A percentile compares a stretch with the other conserved stretches of the same genome.
These are phyloP conservation scores for Stegostoma tigrinum DNA, from an alignment of 2,113 vertebrate species.

Conservation along the genomic window DNA sequence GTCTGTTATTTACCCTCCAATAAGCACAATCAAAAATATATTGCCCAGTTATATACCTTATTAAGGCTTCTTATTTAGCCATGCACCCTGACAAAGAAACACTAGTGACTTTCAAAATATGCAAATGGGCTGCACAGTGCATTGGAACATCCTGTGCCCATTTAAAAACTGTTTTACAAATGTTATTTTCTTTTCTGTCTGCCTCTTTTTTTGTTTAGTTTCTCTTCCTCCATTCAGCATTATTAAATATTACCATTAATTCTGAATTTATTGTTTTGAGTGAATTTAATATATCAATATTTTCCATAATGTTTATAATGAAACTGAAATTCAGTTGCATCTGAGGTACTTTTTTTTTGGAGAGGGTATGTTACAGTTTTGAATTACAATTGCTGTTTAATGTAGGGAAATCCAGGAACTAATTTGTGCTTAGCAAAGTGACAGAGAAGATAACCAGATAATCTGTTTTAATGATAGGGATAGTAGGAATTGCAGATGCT, in stretches of 20 bases:
- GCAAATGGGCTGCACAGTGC: not conserved
- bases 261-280: not conserved
- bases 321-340: not conserved
- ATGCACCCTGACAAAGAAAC: not conserved
- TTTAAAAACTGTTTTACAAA: too few relatives aligned
- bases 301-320: not conserved
- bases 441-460: too few relatives aligned
- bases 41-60: not conserved
- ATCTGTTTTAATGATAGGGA: not conserved
- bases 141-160: not conserved
- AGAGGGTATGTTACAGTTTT: too few relatives aligned
- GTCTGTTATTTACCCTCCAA: not conserved
- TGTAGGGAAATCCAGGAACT: too few relatives aligned
- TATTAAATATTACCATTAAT: not conserved
- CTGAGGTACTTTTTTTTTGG: not conserved
- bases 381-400: too few relatives aligned
- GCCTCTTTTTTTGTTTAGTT: not conserved
- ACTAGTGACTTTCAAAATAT: not conserved
- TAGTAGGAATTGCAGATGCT: too few relatives aligned
- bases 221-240: not conserved
- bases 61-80: not conserved
- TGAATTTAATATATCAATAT: not conserved
- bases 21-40: not conserved
- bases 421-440: not conserved
- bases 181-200: too few relatives aligned